Evolutionary conservation across 2,888 invertebrate species (phyloP), one percentile per base, ranked within the genome.

Genomic region (Bhutanitis thaidina): DNA sequence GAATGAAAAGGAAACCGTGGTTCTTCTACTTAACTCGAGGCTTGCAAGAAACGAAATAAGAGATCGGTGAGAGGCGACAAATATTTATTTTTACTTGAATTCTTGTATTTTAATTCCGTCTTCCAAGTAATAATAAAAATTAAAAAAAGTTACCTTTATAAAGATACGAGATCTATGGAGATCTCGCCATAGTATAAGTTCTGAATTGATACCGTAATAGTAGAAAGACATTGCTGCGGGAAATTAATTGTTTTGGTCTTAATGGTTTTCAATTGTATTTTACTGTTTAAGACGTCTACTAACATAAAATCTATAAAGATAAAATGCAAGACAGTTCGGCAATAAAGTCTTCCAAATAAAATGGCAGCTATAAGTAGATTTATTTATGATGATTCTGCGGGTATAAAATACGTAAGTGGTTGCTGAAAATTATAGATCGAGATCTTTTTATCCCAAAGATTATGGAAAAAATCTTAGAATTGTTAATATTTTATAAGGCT

Each of bases 1-100:
- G 52, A 43, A 34, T 7, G 13, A 47, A 34, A 39, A 40, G 30
- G 36, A 30, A 49, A 30, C 44, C 57, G 62, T 66, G 71, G 71
- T 74, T 71, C 58, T 59, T 58, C 65, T 77, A 74, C 74, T 74
- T 71, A 73, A 70, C 62, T 57, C 62, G 69, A 69, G 65, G 71
- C 64, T 67, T 59, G 9, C 61, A 64, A 57, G 37, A 49, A 56
- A 55, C 50, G 46, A 56, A 57, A 57, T 57, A 55, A 61, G 55
- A 56, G 40, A 50, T 45, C 32, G 53, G 39, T 36, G 34, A 13
- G 51, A 44, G 27, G 27, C 27, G 25, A 12, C 10, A 27, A 9
- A 36, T 29, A 30, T 37, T 32, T 4, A 30, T 32, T 13, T 29
- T 38, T 15, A 1, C 7, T 37, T 29, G 10, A 32, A 39, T 49